A percentile compares a stretch with the other conserved stretches of the same genome.
phyloP scores from a whole-genome alignment of 2,888 invertebrate species.

The Geotrupes spiniger region DNA sequence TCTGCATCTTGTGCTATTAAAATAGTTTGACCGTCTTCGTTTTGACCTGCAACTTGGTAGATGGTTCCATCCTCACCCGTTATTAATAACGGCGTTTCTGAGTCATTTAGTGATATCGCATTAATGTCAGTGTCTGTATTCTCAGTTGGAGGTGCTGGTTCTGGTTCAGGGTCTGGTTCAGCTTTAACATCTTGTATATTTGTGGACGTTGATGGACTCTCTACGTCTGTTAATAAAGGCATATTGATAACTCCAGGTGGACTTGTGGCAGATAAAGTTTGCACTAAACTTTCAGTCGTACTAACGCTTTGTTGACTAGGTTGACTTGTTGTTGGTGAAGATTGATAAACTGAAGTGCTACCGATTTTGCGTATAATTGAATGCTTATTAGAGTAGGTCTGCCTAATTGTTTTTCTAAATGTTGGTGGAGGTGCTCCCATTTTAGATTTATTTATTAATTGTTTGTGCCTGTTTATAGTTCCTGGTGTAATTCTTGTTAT shows the following conservation, averaged over 20 bases:
- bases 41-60: constrained; percentile 71
- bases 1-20: constrained; percentile 72
- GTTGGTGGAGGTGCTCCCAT: constrained; percentile 14
- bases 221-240: constrained; percentile 36
- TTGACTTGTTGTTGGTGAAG: constrained; percentile 7
- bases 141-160: constrained; percentile 10
- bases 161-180: constrained; percentile 16
- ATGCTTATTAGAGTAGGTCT: constrained; percentile 23
- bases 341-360: constrained; percentile 34
- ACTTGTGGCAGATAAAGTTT: constrained; percentile 6
- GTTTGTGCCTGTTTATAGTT: constrained; percentile 15
- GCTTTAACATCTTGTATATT: constrained; percentile 7
- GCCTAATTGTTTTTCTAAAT: constrained; percentile 21
- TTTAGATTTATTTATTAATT: constrained; percentile 20
- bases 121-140: constrained; percentile 18
- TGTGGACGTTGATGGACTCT: constrained; percentile 12
- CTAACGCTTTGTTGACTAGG: too few species aligned
- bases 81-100: constrained; percentile 69
- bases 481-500: constrained; percentile 28
- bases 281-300: constrained; percentile 3
- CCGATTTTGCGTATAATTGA: constrained; percentile 35
- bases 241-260: constrained; percentile 39
- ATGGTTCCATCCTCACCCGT: constrained; percentile 82
- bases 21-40: constrained; percentile 73
- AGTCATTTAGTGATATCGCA: constrained; percentile 36